These are phyloP conservation scores for Triplophysa siluroides DNA, from an alignment of 2,113 vertebrate species.

Conservation along the genomic window DNA sequence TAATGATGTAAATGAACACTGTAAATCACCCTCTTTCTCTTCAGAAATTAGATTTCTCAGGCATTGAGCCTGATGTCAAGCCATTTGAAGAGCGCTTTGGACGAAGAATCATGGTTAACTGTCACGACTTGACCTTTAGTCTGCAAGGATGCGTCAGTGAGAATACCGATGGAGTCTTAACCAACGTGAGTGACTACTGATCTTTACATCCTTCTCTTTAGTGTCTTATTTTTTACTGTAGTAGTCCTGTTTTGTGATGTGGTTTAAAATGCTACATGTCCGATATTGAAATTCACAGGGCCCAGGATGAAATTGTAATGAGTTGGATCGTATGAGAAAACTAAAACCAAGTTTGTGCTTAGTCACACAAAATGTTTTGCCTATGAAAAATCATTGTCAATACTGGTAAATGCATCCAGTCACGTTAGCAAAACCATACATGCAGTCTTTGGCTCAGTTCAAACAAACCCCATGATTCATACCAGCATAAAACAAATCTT, in stretches of 20 bases:
- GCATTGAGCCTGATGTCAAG: slow-evolving; percentile 92
- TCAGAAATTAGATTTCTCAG: slow-evolving; percentile 93
- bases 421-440: background rate
- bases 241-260: background rate
- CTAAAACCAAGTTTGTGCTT: too few species aligned
- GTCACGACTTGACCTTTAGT: slow-evolving; percentile 90
- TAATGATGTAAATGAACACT: slow-evolving; percentile 4
- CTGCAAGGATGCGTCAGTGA: slow-evolving; percentile 87
- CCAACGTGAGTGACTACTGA: slow-evolving; percentile 79
- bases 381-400: background rate
- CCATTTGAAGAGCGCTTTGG: slow-evolving; percentile 93
- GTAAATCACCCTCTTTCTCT: slow-evolving; percentile 24
- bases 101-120: slow-evolving; percentile 85
- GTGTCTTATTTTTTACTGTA: background rate
- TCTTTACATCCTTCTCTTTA: background rate
- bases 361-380: background rate
- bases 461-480: too few species aligned
- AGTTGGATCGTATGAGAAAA: too few species aligned
- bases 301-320: too few species aligned
- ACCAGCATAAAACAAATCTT: too few species aligned
- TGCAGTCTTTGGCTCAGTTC: too few species aligned
- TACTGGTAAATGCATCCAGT: background rate
- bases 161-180: slow-evolving; percentile 77
- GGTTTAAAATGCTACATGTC: background rate
- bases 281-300: too few species aligned